Evolutionary conservation across 2,113 vertebrate genomes (phyloP).

Genomic region (Alaudala cheleensis): DNA sequence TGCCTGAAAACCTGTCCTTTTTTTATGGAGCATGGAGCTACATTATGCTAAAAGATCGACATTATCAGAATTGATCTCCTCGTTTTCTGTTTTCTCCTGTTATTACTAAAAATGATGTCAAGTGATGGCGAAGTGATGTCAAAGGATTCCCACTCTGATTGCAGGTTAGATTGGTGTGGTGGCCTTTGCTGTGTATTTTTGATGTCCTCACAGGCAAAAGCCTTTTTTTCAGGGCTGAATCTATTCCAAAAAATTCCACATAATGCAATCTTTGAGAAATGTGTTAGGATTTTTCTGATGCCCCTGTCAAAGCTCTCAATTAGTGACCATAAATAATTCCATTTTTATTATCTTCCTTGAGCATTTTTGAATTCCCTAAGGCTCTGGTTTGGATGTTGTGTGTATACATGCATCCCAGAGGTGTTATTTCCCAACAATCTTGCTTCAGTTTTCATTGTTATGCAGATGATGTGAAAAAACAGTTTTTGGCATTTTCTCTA

Average conservation of each 20-base stretch:
- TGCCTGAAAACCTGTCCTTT: not conserved
- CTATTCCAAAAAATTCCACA: not conserved
- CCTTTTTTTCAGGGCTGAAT: not conserved
- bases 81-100: not conserved
- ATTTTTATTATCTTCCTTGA: constrained; percentile 44
- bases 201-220: not conserved
- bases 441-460: constrained; percentile 2
- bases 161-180: fast-evolving
- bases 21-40: not conserved
- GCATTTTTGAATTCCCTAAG: constrained; percentile 37
- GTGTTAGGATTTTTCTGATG: not conserved
- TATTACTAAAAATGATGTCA: not conserved
- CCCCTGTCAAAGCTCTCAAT: constrained; percentile 9
- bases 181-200: not conserved
- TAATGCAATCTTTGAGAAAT: not conserved
- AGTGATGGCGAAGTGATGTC: not conserved
- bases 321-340: constrained; percentile 55
- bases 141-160: not conserved
- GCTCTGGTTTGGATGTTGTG: constrained; percentile 17
- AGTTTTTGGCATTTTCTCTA: not conserved
- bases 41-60: not conserved
- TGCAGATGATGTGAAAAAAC: not conserved
- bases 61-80: not conserved
- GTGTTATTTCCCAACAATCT: constrained; percentile 13
- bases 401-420: constrained; percentile 35